Evolutionary conservation across 2,113 vertebrate species (phyloP), one percentile per base, ranked within the genome.

Genomic region (Lepidiolamprologus cunningtoni): DNA sequence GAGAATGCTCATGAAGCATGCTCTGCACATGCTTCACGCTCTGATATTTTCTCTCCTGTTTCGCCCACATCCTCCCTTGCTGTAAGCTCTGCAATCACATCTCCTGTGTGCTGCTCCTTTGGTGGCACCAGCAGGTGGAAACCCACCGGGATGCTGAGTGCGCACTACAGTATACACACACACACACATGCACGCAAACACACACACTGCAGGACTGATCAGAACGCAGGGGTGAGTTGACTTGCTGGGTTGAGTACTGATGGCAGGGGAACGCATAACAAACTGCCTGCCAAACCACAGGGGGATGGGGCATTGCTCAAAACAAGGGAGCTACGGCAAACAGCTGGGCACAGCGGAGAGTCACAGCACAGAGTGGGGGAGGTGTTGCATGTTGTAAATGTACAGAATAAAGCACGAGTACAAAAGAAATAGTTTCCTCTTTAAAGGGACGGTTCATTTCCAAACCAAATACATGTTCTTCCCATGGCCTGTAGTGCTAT

Each of bases 101-200:
- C 85, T 90, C 93, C 89, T 28, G 87, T 89, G 89, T 81, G 90
- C 86, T 52, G 87, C 79, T 87, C 66, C 87, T 92, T 91, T 92
- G 91, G 90, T 92, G 89, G 91, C 50, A 28, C 86, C 88, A 91
- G 89, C 91, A 92, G 93, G 91, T 91, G 90, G 93, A 89, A 89
- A 84, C 87, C 85, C 83, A 76, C 85, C 4, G 33, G 86, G 92
- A 89, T 87, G 89, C 90, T 89, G 92, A 92, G 92, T 91, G 78
- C 26, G 84, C 89, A 88, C 89, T 81, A 68, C 88, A 85, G 82
- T 76, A 63, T 28, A 63, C 7, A 31, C 7, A 3, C 6, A 4
- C 10, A 13, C 11, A 6, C 23, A 6, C 23, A 86, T 1, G 4
- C 87, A 53, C 37, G 1, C 28, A 84, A 85, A 3, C 19, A 3